phyloP scores from a whole-genome alignment of 2,888 invertebrate genomes.

The Taphrorychus bicolor region DNA sequence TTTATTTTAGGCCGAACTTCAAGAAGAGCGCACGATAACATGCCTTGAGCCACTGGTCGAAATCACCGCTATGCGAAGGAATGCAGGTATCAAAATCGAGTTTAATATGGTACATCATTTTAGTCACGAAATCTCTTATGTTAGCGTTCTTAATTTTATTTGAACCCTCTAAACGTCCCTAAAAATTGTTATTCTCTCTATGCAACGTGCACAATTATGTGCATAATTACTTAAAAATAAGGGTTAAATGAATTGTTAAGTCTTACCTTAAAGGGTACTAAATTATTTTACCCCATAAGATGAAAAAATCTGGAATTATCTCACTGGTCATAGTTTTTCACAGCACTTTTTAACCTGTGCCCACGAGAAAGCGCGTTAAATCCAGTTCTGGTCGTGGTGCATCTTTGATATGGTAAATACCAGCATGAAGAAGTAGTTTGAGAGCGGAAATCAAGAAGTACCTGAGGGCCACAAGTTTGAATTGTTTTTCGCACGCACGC shows the following conservation, averaged over 20 bases:
- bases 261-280: slow-evolving; percentile 37
- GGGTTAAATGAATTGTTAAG: neutral
- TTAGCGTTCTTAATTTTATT: neutral
- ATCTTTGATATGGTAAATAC: slow-evolving; percentile 41
- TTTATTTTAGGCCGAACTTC: slow-evolving; percentile 10
- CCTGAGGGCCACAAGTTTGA: neutral
- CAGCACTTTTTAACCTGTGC: slow-evolving; percentile 31
- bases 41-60: slow-evolving; percentile 30
- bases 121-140: slow-evolving; percentile 2
- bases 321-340: slow-evolving; percentile 36
- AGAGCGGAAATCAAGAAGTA: neutral
- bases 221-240: neutral
- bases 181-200: neutral
- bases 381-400: slow-evolving; percentile 39
- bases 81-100: slow-evolving; percentile 28
- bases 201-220: neutral
- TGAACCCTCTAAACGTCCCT: neutral
- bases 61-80: slow-evolving; percentile 38
- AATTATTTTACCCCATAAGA: slow-evolving; percentile 40
- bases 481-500: slow-evolving; percentile 17
- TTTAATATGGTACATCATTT: slow-evolving; percentile 12
- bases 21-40: slow-evolving; percentile 13
- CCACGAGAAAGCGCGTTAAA: slow-evolving; percentile 35
- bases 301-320: slow-evolving; percentile 21
- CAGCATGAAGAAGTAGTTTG: slow-evolving; percentile 22